Conservation (phyloP, 2,888 invertebrate species). For the Slavum lentiscoides region DNA sequence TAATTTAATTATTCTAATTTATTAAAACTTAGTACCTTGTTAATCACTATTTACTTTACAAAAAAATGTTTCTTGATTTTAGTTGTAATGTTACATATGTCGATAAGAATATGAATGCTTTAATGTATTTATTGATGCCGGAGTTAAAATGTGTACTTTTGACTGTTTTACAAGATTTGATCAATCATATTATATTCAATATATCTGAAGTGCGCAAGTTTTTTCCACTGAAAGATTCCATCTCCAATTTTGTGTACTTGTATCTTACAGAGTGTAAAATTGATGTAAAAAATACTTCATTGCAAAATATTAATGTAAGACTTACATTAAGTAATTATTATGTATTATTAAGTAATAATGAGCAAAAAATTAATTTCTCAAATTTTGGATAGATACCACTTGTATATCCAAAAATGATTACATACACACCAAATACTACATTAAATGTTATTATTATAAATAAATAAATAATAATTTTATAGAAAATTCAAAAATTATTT, state of each 20-base stretch:
- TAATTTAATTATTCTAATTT: too few relatives aligned
- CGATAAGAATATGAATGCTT: conserved; percentile 16
- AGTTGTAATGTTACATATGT: conserved; percentile 13
- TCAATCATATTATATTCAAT: conserved; percentile 27
- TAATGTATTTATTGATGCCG: conserved; percentile 38
- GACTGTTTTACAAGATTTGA: conserved; percentile 22
- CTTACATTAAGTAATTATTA: too few relatives aligned
- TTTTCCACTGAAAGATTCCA: conserved; percentile 37
- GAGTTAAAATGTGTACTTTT: conserved; percentile 27
- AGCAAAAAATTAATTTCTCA: background rate
- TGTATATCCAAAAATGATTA: background rate
- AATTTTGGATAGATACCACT: background rate
- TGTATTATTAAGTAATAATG: too few relatives aligned
- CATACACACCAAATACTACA: too few relatives aligned
- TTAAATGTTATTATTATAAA: too few relatives aligned
- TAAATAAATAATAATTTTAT: too few relatives aligned
- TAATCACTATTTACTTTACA: too few relatives aligned
- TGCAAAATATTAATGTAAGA: conserved; percentile 47
- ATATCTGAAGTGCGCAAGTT: conserved; percentile 35
- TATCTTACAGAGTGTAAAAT: conserved; percentile 26
- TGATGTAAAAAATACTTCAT: conserved; percentile 32
- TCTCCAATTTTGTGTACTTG: conserved; percentile 19
- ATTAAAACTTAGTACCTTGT: too few relatives aligned
- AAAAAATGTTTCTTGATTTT: background rate
- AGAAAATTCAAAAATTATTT: too few relatives aligned